Evolutionary conservation across 2,113 vertebrate genomes (phyloP), one percentile per base, ranked within the genome.

Genomic region (mouse (Mus musculus)): DNA sequence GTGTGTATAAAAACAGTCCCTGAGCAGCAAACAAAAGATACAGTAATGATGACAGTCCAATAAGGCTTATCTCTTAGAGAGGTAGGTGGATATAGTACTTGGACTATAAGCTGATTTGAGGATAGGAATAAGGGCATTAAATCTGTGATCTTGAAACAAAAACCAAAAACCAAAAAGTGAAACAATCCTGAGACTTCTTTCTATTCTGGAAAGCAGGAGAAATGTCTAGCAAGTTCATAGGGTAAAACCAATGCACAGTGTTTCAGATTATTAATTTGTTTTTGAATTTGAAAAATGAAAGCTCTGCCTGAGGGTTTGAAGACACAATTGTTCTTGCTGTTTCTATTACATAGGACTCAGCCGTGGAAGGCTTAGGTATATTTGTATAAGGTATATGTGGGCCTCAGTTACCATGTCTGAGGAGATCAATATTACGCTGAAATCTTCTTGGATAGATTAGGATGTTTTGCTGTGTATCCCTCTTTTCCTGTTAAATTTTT

Each of bases 21-120:
- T 76, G 76, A 82, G 42, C 72, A 81, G 52, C 52, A 54, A 65
- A 52, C 56, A 78, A 92, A 73, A 80, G 33, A 59, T 52, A 82
- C 49, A 69, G 95, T 54, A 87, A 69, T 91, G 95, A 95, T 89
- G 91, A 90, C 20, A 78, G 69, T 78, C 81, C 95, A 95, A 92
- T 71, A 95, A 77, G n/a, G 54, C 54, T 96, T 88, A 95, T 92
- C 67, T 91, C 28, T 28, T 82, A 89, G 28, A 90, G 61, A 87
- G 67, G 36, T 19, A 87, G 54, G 94, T 59, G 11, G 36, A 16
- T 39, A n/a, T 7, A 24, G 20, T 59, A 71, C 88, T 87, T 84
- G 69, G 89, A 13, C 20, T 77, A 52, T 56, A 81, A 82, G 49
- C n/a, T 80, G 56, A 69, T 77, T 39, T 65, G 85, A 89, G 92